A percentile compares a stretch with the other conserved stretches of the same genome.
These are phyloP conservation scores for Apis laboriosa DNA, from an alignment of 1,140 invertebrate species.

Conservation along the genomic window DNA sequence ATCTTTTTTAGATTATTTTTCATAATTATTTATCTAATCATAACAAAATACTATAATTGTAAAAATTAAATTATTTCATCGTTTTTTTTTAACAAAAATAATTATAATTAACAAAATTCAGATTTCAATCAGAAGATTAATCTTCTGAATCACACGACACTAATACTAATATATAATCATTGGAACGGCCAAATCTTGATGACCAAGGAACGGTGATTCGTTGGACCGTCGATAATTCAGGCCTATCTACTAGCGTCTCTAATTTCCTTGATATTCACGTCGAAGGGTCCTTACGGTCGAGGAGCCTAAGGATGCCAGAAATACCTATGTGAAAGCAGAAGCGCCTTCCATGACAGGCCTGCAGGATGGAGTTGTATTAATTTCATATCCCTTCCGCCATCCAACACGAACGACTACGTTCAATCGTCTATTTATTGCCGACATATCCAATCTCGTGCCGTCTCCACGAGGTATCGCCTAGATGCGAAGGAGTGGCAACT, in stretches of 20 bases:
- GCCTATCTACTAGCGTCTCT: slow-evolving; percentile 69
- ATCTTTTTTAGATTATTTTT: no score
- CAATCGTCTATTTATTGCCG: slow-evolving; percentile 77
- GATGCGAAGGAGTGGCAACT: slow-evolving; percentile 68
- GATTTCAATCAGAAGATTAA: background rate
- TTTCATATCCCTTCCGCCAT: slow-evolving; percentile 77
- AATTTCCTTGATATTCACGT: slow-evolving; percentile 80
- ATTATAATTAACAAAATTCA: background rate
- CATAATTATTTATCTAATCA: no score
- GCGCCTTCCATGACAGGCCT: slow-evolving; percentile 62
- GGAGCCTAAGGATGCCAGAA: slow-evolving; percentile 77
- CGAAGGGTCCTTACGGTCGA: slow-evolving; percentile 77
- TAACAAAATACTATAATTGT: no score
- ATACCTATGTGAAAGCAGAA: slow-evolving; percentile 70
- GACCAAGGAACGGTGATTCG: slow-evolving; percentile 45
- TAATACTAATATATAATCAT: slow-evolving; percentile 13
- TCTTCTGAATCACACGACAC: background rate
- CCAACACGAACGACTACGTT: slow-evolving; percentile 55
- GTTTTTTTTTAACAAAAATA: background rate
- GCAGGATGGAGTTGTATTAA: slow-evolving; percentile 73
- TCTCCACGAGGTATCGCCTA: slow-evolving; percentile 71
- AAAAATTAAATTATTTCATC: background rate
- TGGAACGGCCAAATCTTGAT: slow-evolving; percentile 45
- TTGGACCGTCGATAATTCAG: slow-evolving; percentile 67
- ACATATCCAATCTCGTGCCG: slow-evolving; percentile 64